These are phyloP conservation scores for Tor tambroides DNA, from an alignment of 2,113 vertebrate genomes.

Conservation along the genomic window DNA sequence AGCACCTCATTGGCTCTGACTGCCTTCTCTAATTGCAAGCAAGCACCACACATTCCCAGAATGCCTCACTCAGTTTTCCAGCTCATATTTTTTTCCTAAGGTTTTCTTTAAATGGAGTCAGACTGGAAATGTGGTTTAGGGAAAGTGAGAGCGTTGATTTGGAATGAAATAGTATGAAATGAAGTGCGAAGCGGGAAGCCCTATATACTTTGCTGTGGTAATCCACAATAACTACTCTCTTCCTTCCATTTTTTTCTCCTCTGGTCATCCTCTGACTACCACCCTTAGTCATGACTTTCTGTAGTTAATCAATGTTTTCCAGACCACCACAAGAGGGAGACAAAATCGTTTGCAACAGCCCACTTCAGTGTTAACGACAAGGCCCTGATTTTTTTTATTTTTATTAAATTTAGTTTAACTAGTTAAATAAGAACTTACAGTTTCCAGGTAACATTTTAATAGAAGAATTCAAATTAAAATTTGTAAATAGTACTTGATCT, in stretches of 20 bases:
- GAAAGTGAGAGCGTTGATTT: conserved; percentile 52
- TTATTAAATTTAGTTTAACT: too few species aligned
- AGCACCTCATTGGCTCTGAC: conserved; percentile 40
- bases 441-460: not conserved
- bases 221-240: conserved; percentile 35
- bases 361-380: not conserved
- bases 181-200: conserved; percentile 60
- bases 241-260: conserved; percentile 40
- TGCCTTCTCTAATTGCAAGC: conserved; percentile 25
- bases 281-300: not conserved
- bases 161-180: conserved; percentile 55
- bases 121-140: conserved; percentile 54
- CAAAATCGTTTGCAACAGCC: conserved; percentile 10
- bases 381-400: not conserved
- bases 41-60: conserved; percentile 38
- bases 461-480: not conserved
- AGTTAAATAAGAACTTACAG: too few species aligned
- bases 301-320: conserved; percentile 36
- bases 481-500: not conserved
- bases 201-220: conserved; percentile 41
- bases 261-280: not conserved
- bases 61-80: conserved; percentile 44
- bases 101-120: conserved; percentile 62
- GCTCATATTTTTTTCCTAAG: conserved; percentile 47
- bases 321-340: conserved; percentile 51